Base-by-base conservation (phyloP, 2,888 invertebrate species). In the Acanthoscelides obtectus region DNA sequence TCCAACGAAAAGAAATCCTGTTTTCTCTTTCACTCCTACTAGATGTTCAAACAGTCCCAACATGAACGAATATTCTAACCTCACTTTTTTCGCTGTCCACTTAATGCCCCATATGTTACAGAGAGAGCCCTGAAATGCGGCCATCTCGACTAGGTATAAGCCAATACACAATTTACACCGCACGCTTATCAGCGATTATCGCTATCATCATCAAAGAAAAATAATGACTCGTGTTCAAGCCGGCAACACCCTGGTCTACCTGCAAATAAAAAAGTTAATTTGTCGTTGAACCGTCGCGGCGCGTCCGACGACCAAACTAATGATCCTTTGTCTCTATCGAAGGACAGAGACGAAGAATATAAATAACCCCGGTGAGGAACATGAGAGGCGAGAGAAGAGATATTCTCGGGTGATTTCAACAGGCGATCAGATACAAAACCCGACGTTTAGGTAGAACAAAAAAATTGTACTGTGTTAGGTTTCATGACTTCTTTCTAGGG, bases 401-500 rank as follows among this genome's bases (percentile, higher is more conserved):
- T 79, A 78, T 76, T 79, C 79, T 80, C 78, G 77, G 77, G 81
- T 78, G 82, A 82, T 79, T 83, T 82, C 80, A 81, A 83, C 82
- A 78, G 76, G 80, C 83, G 81, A 82, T 83, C 82, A 81, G 81
- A 83, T 80, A 80, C 81, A 81, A 81, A 83, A 83, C 81, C 81
- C 80, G 79, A 78, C 81, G 79, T 81, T 80, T 80, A 79, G 79
- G 79, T 79, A 79, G 68, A 81, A 81, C 1, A 17, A 17, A 25
- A 25, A 25, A 6, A 25, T 25, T 25, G 25, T 25, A 6, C 25
- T 25, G 4, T 25, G 25, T 25, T 25, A 6, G 25, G 4, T 6
- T 25, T 25, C 25, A 25, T 25, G 6, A 25, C 6, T 25, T n/a
- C n/a, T n/a, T n/a, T n/a, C n/a, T n/a, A n/a, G n/a, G n/a, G n/a